These are phyloP conservation scores for Diprion similis DNA, from an alignment of 1,140 invertebrate species.

Conservation along the genomic window DNA sequence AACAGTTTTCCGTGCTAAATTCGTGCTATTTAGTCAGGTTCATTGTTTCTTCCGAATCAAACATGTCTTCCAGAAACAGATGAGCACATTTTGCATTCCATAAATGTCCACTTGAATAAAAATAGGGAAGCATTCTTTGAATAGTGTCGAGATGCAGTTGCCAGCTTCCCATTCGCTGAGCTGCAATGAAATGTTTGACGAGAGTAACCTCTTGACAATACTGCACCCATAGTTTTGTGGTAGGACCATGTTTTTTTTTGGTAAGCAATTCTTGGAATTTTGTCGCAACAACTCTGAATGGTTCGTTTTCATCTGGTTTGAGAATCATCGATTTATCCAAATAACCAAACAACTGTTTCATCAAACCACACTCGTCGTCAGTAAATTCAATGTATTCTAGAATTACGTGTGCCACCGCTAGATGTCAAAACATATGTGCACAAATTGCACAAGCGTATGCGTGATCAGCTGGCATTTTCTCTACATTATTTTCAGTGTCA, in stretches of 20 bases:
- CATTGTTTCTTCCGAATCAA: slow-evolving; percentile 36
- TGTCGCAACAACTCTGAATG: slow-evolving; percentile 10
- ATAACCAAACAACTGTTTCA: background rate
- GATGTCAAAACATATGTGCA: slow-evolving; percentile 47
- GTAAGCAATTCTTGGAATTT: slow-evolving; percentile 8
- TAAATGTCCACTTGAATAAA: slow-evolving; percentile 45
- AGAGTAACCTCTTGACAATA: slow-evolving; percentile 34
- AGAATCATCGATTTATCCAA: background rate
- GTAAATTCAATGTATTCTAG: slow-evolving; percentile 23
- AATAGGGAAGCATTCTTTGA: slow-evolving; percentile 46
- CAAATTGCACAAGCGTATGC: slow-evolving; percentile 46
- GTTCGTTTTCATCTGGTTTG: background rate
- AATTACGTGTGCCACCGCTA: slow-evolving; percentile 42
- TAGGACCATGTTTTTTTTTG: slow-evolving; percentile 18
- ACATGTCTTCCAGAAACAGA: slow-evolving; percentile 57
- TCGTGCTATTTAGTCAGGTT: too few relatives aligned
- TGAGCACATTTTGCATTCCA: slow-evolving; percentile 54
- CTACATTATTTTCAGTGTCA: slow-evolving; percentile 47
- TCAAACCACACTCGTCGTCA: background rate
- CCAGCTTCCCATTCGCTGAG: slow-evolving; percentile 47
- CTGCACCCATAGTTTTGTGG: slow-evolving; percentile 33
- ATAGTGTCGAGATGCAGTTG: slow-evolving; percentile 42
- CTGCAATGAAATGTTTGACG: slow-evolving; percentile 40
- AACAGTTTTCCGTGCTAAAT: slow-evolving; percentile 49
- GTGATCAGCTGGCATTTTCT: slow-evolving; percentile 51